Conservation (phyloP, 2,888 invertebrate genomes). For the Hirtodrosophila confusa region DNA sequence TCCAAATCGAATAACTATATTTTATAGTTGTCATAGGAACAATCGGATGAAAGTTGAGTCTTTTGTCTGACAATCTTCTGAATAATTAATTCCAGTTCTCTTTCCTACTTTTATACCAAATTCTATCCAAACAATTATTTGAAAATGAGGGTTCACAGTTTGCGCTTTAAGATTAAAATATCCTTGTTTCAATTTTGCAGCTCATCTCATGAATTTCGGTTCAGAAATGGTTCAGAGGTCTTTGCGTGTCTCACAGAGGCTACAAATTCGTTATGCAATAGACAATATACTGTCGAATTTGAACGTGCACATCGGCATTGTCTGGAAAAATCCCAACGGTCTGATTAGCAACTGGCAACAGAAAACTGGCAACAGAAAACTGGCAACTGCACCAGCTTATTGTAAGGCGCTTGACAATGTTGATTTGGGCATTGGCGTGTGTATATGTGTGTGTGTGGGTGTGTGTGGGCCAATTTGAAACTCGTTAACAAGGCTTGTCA, state of each 20-base stretch:
- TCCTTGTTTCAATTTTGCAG: neutral
- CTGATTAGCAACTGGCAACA: constrained; percentile 46
- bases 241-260: neutral
- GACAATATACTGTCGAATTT: constrained; percentile 13
- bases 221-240: neutral
- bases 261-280: constrained; percentile 5
- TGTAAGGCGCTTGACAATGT: constrained; percentile 11
- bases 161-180: too few relatives aligned
- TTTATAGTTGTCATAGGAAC: too few relatives aligned
- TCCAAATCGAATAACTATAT: too few relatives aligned
- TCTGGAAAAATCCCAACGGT: constrained; percentile 37
- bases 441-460: constrained; percentile 10
- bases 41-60: too few relatives aligned
- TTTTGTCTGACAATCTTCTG: too few relatives aligned
- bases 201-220: constrained; percentile 3
- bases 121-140: too few relatives aligned
- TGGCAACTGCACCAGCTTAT: constrained; percentile 19
- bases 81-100: too few relatives aligned
- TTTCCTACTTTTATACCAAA: too few relatives aligned
- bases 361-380: constrained; percentile 20
- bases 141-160: too few relatives aligned
- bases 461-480: constrained; percentile 57
- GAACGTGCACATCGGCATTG: constrained; percentile 32
- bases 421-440: neutral
- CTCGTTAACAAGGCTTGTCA: constrained; percentile 71